Conservation (phyloP, 1,140 invertebrate species). For the Idris sp. region DNA sequence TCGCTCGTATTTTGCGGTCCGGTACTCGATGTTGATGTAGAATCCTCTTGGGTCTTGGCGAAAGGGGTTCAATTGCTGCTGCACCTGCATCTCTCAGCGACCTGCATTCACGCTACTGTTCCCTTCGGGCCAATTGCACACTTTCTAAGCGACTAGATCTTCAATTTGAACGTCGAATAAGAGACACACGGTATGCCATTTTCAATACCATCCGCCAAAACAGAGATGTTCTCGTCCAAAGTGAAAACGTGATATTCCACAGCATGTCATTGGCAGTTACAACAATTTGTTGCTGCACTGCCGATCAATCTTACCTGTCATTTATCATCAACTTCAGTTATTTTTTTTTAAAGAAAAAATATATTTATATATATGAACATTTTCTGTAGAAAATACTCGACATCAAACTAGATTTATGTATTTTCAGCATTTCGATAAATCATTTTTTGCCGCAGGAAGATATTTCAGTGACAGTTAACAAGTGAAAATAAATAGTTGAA, state of each 20-base stretch:
- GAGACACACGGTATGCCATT: conserved; percentile 38
- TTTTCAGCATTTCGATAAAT: no score
- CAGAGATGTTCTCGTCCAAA: conserved; percentile 53
- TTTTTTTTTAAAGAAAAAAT: no score
- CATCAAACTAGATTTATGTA: no score
- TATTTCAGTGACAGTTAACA: no score
- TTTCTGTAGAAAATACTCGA: no score
- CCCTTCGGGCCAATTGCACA: conserved; percentile 62
- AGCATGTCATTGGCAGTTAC: not conserved
- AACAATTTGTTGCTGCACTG: conserved; percentile 11
- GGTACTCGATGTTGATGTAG: conserved; percentile 30
- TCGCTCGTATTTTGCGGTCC: conserved; percentile 59
- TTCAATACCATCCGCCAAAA: conserved; percentile 55
- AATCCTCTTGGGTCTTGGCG: conserved; percentile 60
- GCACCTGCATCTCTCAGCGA: conserved; percentile 60
- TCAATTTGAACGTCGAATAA: conserved; percentile 43
- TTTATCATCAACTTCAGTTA: not conserved
- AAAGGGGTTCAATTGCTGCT: conserved; percentile 63
- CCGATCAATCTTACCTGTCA: not conserved
- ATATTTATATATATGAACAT: no score
- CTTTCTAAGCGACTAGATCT: conserved; percentile 61
- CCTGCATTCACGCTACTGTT: conserved; percentile 63
- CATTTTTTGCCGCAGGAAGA: no score
- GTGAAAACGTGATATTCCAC: conserved; percentile 49
- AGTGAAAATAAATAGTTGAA: no score